phyloP scores from a whole-genome alignment of 2,113 vertebrate genomes.

The Sciurus niger region DNA sequence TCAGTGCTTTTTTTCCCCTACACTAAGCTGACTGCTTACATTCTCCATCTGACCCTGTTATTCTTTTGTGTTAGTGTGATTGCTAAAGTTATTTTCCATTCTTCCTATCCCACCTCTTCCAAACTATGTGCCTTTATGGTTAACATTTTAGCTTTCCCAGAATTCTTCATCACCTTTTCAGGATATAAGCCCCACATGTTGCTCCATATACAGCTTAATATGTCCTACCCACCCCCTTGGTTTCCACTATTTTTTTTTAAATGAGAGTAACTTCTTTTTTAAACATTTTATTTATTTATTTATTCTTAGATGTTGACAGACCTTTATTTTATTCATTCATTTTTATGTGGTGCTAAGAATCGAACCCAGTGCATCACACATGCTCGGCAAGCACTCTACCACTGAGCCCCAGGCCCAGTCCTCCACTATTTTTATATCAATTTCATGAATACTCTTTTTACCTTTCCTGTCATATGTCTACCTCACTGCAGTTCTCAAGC shows the following conservation, averaged over 20 bases:
- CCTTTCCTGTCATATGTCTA: neutral
- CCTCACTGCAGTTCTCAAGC: neutral
- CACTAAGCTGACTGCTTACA: neutral
- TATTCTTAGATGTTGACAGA: too few species aligned
- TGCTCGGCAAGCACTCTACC: too few species aligned
- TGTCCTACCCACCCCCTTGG: neutral
- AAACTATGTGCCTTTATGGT: neutral
- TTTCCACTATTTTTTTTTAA: conserved; percentile 25
- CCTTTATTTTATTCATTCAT: too few species aligned
- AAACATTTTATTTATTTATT: too few species aligned
- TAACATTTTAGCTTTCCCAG: conserved; percentile 33
- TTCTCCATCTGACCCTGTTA: neutral
- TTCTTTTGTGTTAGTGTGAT: neutral
- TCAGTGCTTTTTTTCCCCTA: neutral
- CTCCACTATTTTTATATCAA: conserved; percentile 27
- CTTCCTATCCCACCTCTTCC: neutral
- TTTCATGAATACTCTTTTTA: neutral
- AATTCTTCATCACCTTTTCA: conserved; percentile 31
- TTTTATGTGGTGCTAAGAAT: too few species aligned
- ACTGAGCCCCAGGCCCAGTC: too few species aligned
- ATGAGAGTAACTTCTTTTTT: too few species aligned
- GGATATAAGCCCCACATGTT: neutral
- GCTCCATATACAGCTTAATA: neutral
- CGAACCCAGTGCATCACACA: too few species aligned
- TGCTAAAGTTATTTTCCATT: neutral